These are phyloP conservation scores for Perizoma flavofasciatum DNA, from an alignment of 2,888 invertebrate genomes.

Conservation along the genomic window DNA sequence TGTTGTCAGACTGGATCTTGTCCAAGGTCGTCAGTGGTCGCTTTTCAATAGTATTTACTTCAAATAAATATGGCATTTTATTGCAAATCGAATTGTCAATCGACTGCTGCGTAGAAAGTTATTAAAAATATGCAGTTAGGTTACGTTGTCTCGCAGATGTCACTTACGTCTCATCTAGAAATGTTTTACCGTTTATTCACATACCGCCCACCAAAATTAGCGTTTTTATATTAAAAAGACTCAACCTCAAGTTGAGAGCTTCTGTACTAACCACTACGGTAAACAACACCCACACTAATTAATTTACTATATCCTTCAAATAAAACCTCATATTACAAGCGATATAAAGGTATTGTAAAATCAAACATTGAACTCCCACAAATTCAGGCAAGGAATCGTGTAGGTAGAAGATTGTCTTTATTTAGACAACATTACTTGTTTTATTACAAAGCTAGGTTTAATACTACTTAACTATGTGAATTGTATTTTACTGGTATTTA, in stretches of 20 bases:
- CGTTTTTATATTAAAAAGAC: neutral
- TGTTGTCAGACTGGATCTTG: conserved; percentile 41
- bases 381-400: conserved; percentile 17
- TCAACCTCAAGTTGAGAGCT: neutral
- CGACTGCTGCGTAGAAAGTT: neutral
- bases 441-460: conserved; percentile 6
- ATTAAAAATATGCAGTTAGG: too few species aligned
- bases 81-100: conserved; percentile 9
- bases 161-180: too few species aligned
- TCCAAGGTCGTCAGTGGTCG: conserved; percentile 41
- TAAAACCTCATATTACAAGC: conserved; percentile 21
- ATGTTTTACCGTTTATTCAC: neutral
- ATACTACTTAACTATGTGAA: too few species aligned
- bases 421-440: conserved; percentile 16
- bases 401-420: conserved; percentile 25
- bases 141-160: too few species aligned
- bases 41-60: conserved; percentile 31
- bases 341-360: conserved; percentile 19
- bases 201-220: neutral
- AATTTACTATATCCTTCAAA: conserved; percentile 12
- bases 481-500: too few species aligned
- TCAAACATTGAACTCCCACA: conserved; percentile 27
- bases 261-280: conserved; percentile 14
- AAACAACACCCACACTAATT: conserved; percentile 23
- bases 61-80: conserved; percentile 7